phyloP scores from a whole-genome alignment of 2,797 vertebrate genomes.

The Staurois parvus region DNA sequence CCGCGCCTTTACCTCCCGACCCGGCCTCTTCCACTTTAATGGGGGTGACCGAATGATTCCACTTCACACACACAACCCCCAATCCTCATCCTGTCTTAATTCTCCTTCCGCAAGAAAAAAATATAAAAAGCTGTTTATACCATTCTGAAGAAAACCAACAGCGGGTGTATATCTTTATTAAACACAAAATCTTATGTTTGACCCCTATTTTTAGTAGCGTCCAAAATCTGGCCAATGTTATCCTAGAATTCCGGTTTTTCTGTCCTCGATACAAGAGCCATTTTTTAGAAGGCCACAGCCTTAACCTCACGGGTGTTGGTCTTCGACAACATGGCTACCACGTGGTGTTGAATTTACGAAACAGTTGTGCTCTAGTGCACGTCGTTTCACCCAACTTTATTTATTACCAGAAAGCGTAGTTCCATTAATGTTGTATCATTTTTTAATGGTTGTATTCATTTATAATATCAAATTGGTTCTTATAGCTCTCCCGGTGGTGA shows the following conservation, averaged over 20 bases:
- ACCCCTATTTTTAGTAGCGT: background rate
- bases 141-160: background rate
- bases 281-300: background rate
- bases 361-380: background rate
- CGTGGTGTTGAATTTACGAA: background rate
- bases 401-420: too few relatives aligned
- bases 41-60: background rate
- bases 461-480: too few relatives aligned
- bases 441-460: too few relatives aligned
- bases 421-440: too few relatives aligned
- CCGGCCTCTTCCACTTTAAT: background rate
- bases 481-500: too few relatives aligned
- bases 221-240: background rate
- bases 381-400: too few relatives aligned
- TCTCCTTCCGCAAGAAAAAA: background rate
- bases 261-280: background rate
- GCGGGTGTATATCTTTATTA: background rate
- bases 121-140: background rate
- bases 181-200: background rate
- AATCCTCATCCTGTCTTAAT: background rate
- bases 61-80: background rate
- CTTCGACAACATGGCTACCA: background rate
- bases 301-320: background rate
- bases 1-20: slow-evolving; percentile 9
- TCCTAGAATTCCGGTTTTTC: background rate